Conservation (phyloP, 2,888 invertebrate genomes). For the Elgonia sp. region DNA sequence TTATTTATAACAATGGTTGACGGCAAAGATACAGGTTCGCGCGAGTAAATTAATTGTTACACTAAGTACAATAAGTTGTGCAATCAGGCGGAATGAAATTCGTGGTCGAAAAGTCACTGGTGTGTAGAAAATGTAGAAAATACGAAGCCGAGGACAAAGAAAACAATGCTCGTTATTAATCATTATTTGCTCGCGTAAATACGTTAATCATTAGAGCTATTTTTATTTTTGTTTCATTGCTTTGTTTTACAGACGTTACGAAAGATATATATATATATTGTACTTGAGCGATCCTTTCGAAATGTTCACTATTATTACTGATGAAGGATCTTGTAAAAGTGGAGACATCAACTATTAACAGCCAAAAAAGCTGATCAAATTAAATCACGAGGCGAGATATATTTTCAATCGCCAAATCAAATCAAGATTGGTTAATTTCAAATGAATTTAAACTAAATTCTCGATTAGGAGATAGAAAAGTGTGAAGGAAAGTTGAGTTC, state of each 20-base stretch:
- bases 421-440: neutral
- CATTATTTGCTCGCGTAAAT: neutral
- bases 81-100: conserved; percentile 46
- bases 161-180: conserved; percentile 26
- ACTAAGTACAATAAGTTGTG: conserved; percentile 41
- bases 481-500: conserved; percentile 31
- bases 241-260: neutral
- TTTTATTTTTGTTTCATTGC: conserved; percentile 6
- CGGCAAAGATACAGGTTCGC: conserved; percentile 42
- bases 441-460: conserved; percentile 32
- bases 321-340: conserved; percentile 8
- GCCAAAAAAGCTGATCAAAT: conserved; percentile 21
- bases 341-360: conserved; percentile 31
- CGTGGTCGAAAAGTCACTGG: conserved; percentile 41
- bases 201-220: conserved; percentile 8
- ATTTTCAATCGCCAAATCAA: conserved; percentile 11
- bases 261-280: conserved; percentile 13
- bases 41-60: conserved; percentile 53
- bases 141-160: conserved; percentile 32
- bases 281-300: conserved; percentile 14
- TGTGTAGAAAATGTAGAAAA: conserved; percentile 37
- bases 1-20: conserved; percentile 64
- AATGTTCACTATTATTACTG: neutral
- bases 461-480: conserved; percentile 9
- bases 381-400: neutral